These are phyloP conservation scores for Glandiceps talaboti DNA, from an alignment of 53 echinoderm and acorn worm genomes.

Conservation along the genomic window DNA sequence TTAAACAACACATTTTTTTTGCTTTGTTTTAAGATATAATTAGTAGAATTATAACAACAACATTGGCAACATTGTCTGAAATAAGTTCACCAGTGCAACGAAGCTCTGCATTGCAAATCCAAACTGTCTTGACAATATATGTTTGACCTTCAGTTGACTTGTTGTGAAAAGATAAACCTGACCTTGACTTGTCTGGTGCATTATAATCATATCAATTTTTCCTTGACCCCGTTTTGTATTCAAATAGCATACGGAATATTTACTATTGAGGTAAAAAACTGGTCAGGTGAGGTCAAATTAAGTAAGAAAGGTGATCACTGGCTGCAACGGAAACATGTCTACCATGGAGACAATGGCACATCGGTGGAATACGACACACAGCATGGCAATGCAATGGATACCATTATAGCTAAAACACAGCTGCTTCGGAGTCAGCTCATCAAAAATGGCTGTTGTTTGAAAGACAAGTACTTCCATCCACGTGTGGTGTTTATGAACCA, in stretches of 20 bases:
- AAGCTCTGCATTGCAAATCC: too few species aligned
- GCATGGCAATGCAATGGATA: constrained; percentile 46
- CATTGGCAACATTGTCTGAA: too few species aligned
- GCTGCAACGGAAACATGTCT: constrained; percentile 46
- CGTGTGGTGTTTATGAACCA: constrained; percentile 75
- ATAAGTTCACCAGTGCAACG: too few species aligned
- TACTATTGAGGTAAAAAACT: constrained; percentile 84
- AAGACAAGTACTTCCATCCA: constrained; percentile 63
- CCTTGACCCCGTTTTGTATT: neutral
- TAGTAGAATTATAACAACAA: too few species aligned
- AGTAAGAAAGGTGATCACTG: constrained; percentile 64
- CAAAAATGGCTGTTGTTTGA: constrained; percentile 55
- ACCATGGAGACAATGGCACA: constrained; percentile 32
- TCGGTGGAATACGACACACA: constrained; percentile 52
- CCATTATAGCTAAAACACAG: constrained; percentile 58
- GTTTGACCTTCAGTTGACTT: too few species aligned
- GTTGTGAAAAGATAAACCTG: too few species aligned
- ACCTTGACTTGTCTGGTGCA: too few species aligned
- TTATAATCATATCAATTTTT: too few species aligned
- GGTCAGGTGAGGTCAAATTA: constrained; percentile 61
- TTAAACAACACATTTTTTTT: too few species aligned
- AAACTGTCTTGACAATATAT: too few species aligned
- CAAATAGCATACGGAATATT: constrained; percentile 68
- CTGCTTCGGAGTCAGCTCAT: constrained; percentile 66
- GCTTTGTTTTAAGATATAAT: too few species aligned